Percentiles rank a stretch among this genome's conserved stretches.
phyloP scores from a whole-genome alignment of 2,113 vertebrate genomes.

The Phylloscopus trochiloides region DNA sequence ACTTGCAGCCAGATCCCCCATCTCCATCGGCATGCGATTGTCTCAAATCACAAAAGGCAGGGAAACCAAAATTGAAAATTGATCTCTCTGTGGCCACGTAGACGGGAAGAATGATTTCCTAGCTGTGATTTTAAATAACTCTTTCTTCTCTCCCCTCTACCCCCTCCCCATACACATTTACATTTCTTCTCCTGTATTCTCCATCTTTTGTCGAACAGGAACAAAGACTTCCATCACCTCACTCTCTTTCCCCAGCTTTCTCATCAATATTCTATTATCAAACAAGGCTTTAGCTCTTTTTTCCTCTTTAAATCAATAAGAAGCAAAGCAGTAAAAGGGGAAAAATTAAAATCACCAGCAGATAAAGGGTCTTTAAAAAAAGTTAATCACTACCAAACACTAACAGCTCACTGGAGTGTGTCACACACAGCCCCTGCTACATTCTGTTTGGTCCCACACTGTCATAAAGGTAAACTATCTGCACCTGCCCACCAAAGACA shows the following conservation, averaged over 20 bases:
- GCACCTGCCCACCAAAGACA: background rate
- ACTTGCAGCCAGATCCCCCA: background rate
- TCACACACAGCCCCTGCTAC: background rate
- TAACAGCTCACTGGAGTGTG: background rate
- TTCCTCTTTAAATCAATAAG: slow-evolving; percentile 31
- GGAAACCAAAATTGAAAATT: slow-evolving; percentile 68
- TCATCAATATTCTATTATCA: slow-evolving; percentile 64
- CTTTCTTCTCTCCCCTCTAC: background rate
- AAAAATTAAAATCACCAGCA: slow-evolving; percentile 31
- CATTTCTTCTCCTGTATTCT: slow-evolving; percentile 12
- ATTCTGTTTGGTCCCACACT: background rate
- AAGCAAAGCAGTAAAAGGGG: background rate
- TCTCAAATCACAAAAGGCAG: slow-evolving; percentile 49
- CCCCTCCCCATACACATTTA: background rate
- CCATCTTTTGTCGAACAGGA: slow-evolving; percentile 30
- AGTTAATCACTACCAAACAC: slow-evolving; percentile 7
- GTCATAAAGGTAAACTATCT: background rate
- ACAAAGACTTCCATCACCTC: slow-evolving; percentile 50
- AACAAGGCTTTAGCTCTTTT: background rate
- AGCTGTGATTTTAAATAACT: slow-evolving; percentile 53
- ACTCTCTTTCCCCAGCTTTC: background rate
- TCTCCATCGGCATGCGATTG: background rate
- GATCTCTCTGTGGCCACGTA: background rate
- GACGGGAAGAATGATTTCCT: slow-evolving; percentile 50
- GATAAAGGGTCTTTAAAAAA: background rate